phyloP scores from a whole-genome alignment of 1,140 invertebrate genomes.

The Thereuonema tuberculata region DNA sequence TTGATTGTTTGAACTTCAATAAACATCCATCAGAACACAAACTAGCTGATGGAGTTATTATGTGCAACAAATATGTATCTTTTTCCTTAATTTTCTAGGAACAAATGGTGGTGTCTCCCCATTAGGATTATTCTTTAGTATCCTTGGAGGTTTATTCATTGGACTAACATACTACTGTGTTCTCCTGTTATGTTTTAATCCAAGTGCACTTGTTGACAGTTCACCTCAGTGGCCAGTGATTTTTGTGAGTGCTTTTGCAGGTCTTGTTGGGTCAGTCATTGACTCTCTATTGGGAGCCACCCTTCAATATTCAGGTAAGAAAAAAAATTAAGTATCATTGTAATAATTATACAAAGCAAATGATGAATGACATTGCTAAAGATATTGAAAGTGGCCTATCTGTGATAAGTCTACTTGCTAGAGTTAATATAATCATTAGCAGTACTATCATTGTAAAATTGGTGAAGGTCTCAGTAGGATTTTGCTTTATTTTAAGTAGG shows the following conservation, averaged over 20 bases:
- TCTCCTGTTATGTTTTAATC: constrained; percentile 47
- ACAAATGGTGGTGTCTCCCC: constrained; percentile 70
- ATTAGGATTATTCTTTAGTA: constrained; percentile 53
- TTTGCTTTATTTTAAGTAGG: no score
- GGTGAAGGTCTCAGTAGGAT: no score
- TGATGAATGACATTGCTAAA: no score
- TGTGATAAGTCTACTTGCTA: no score
- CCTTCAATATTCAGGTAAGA: constrained; percentile 66
- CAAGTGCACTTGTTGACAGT: constrained; percentile 39
- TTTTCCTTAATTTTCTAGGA: constrained; percentile 35
- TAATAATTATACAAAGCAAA: neutral
- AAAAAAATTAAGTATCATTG: neutral
- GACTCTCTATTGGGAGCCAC: constrained; percentile 75
- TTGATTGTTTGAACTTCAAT: no score
- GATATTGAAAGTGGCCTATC: no score
- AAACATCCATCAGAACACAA: no score
- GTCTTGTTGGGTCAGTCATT: constrained; percentile 62
- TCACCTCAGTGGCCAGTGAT: constrained; percentile 67
- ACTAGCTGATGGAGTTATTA: no score
- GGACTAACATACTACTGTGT: constrained; percentile 58
- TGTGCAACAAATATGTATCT: no score
- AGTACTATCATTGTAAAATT: no score
- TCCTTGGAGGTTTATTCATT: constrained; percentile 54
- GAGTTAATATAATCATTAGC: no score
- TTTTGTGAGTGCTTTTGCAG: constrained; percentile 49